A percentile compares a stretch with the other conserved stretches of the same genome.
These are phyloP conservation scores for Eurypyga helias DNA, from an alignment of 2,113 vertebrate genomes.

Conservation along the genomic window DNA sequence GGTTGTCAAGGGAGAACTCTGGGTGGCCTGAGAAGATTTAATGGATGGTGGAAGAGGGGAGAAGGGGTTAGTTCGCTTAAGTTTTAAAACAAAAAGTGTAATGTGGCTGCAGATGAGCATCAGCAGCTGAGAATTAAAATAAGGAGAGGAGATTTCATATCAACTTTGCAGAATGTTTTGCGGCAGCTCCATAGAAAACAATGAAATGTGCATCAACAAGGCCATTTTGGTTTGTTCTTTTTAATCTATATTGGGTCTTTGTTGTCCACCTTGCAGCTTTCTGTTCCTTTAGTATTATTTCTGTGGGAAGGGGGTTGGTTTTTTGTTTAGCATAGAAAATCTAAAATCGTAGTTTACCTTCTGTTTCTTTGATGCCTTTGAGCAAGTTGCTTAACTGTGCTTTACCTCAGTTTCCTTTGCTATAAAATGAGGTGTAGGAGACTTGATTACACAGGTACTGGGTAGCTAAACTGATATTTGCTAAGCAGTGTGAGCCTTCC, in stretches of 20 bases:
- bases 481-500: not conserved
- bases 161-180: not conserved
- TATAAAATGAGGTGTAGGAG: not conserved
- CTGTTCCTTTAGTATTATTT: not conserved
- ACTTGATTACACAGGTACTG: not conserved
- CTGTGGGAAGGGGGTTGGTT: not conserved
- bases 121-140: not conserved
- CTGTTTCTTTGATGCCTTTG: not conserved
- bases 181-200: not conserved
- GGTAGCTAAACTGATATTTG: not conserved
- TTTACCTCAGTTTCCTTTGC: not conserved
- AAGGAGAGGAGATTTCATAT: not conserved
- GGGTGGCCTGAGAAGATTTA: not conserved
- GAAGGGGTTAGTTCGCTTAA: not conserved
- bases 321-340: not conserved
- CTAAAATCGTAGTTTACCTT: not conserved
- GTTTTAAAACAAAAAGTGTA: not conserved
- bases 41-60: not conserved
- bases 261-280: not conserved
- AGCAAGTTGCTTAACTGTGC: not conserved
- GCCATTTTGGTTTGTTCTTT: not conserved
- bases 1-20: not conserved
- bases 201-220: not conserved
- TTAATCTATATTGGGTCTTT: not conserved
- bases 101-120: not conserved